Percentiles rank a stretch among this genome's conserved stretches.
Evolutionary conservation across 2,888 invertebrate genomes (phyloP).

Genomic region (Thecophora atra): DNA sequence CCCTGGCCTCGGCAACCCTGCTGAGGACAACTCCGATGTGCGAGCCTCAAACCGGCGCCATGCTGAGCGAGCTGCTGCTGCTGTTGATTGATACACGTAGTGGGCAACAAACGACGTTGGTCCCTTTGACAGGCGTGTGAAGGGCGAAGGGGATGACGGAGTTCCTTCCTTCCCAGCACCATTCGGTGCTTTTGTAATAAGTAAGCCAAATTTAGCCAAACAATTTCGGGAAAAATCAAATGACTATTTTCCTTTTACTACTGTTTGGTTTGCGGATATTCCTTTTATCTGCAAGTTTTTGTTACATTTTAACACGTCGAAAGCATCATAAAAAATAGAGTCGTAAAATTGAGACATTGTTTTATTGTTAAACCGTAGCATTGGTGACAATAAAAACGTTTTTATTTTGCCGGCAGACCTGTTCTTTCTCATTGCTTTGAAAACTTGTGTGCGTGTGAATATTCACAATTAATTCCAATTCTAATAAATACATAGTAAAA

Average conservation of each 20-base stretch:
- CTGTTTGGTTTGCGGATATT: constrained; percentile 18
- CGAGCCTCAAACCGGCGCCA: constrained; percentile 45
- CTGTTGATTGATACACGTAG: constrained; percentile 10
- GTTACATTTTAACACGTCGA: not conserved
- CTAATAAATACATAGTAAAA: too few species aligned
- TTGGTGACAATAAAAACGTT: not conserved
- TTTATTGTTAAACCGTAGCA: not conserved
- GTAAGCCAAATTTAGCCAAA: not conserved
- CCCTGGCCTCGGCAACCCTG: constrained; percentile 51
- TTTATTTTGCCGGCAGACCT: not conserved
- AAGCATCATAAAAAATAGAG: not conserved
- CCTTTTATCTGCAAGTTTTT: not conserved
- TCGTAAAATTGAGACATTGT: constrained; percentile 1
- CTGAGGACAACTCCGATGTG: constrained; percentile 55
- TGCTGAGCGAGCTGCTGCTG: constrained; percentile 51
- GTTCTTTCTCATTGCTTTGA: too few species aligned
- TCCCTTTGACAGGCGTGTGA: not conserved
- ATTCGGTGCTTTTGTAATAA: constrained; percentile 18
- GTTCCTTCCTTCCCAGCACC: constrained; percentile 33
- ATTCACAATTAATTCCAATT: too few species aligned
- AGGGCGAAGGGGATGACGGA: not conserved
- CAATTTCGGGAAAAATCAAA: constrained; percentile 15
- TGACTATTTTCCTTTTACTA: constrained; percentile 33
- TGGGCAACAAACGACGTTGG: not conserved
- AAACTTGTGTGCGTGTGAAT: too few species aligned